Evolutionary conservation across 2,888 invertebrate species (phyloP), one percentile per base, ranked within the genome.

Genomic region (Erebia palarica): DNA sequence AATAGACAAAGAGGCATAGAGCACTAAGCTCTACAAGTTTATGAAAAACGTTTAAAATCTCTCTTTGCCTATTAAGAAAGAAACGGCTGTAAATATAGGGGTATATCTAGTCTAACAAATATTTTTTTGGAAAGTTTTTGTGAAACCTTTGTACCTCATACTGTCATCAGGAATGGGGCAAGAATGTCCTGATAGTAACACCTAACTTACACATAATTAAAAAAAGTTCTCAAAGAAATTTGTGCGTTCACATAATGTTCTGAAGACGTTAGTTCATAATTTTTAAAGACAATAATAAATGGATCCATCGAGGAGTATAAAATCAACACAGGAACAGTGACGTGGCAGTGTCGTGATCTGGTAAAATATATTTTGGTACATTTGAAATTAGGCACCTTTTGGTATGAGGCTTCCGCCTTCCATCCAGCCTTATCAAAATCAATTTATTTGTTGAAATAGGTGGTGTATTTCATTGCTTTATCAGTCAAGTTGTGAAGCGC

Each of bases 101-200:
- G 18, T 44, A 61, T 44, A 47, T 47, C 44, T 61, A 61, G 44
- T 61, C 44, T 44, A 60, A 44, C n/a, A 60, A 44, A 13, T 13
- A 47, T 16, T 18, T 60, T 42, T 44, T 44, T 42, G 14, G 10
- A 11, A 47, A 61, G 44, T 63, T 63, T 63, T 14, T 18, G n/a
- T 65, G 27, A 8, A 36, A 66, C 55, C 42, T 73, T 65, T 69
- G 73, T 73, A 68, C 69, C 73, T 51, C 57, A 53, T 27, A 47
- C 65, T 68, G 70, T 16, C 65, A 36, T 59, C 21, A 67, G 64
- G 64, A 61, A 18, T 73, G 65, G 69, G 71, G 70, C 61, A 65
- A 68, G 65, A 68, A 71, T 18, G 65, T 73, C 68, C 70, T 72
- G 67, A 74, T 68, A 27, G 36, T 63, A 63, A 68, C 57, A 57